phyloP scores from a whole-genome alignment of 2,888 invertebrate genomes.

The Drosophila mimica region DNA sequence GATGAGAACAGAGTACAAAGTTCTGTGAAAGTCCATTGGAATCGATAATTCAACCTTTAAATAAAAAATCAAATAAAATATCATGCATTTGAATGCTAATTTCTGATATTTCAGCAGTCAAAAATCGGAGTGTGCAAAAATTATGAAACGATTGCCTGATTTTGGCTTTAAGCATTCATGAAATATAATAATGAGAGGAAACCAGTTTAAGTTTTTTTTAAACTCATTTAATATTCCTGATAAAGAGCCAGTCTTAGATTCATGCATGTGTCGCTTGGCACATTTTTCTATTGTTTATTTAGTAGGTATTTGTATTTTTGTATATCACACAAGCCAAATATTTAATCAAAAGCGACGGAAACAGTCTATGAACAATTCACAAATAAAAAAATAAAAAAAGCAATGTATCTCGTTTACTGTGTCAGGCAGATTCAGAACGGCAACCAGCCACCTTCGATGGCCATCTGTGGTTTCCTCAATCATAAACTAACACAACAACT shows the following conservation, averaged over 20 bases:
- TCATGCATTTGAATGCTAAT: slow-evolving; percentile 43
- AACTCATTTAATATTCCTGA: slow-evolving; percentile 48
- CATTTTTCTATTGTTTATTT: slow-evolving; percentile 51
- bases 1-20: slow-evolving; percentile 60
- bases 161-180: slow-evolving; percentile 39
- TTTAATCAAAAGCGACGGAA: slow-evolving; percentile 35
- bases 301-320: slow-evolving; percentile 4
- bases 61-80: slow-evolving; percentile 4
- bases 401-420: slow-evolving; percentile 19
- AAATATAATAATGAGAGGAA: slow-evolving; percentile 43
- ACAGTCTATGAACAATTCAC: slow-evolving; percentile 43
- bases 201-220: slow-evolving; percentile 43
- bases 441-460: slow-evolving; percentile 22
- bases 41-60: slow-evolving; percentile 50
- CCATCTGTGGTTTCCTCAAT: slow-evolving; percentile 47
- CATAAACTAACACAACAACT: slow-evolving; percentile 13
- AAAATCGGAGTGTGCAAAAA: slow-evolving; percentile 23
- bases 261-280: slow-evolving; percentile 34
- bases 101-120: slow-evolving; percentile 22
- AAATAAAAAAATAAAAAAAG: slow-evolving; percentile 29
- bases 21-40: slow-evolving; percentile 40
- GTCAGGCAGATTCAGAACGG: slow-evolving; percentile 46
- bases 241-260: slow-evolving; percentile 25
- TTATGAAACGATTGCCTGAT: slow-evolving; percentile 23
- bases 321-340: slow-evolving; percentile 2